Evolutionary conservation across 2,888 invertebrate genomes (phyloP).

Genomic region (Antitype chi): DNA sequence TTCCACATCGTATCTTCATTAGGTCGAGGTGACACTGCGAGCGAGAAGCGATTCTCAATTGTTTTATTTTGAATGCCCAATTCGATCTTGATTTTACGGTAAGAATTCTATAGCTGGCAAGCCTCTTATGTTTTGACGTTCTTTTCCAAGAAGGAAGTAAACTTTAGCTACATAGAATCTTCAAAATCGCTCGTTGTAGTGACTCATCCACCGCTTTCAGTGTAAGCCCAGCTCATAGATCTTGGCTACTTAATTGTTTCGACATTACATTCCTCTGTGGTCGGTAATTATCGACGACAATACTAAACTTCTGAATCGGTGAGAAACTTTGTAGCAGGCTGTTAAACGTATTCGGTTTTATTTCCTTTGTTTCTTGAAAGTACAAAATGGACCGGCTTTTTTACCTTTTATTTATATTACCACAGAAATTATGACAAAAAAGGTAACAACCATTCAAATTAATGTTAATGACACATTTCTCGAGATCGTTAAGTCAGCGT

Average conservation of each 20-base stretch:
- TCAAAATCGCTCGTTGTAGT: background rate
- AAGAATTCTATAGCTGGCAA: background rate
- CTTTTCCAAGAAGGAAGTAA: background rate
- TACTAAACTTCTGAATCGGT: conserved; percentile 69
- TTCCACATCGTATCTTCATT: conserved; percentile 76
- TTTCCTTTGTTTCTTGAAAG: conserved; percentile 68
- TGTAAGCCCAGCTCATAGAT: conserved; percentile 54
- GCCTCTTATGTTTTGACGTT: background rate
- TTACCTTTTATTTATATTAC: conserved; percentile 73
- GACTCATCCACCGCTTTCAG: conserved; percentile 39
- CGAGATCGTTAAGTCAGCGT: conserved; percentile 83
- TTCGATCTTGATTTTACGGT: background rate
- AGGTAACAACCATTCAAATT: conserved; percentile 85
- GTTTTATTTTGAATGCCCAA: background rate
- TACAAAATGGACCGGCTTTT: conserved; percentile 43
- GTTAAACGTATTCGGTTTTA: conserved; percentile 71
- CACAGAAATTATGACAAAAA: conserved; percentile 74
- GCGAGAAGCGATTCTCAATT: conserved; percentile 55
- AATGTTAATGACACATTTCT: conserved; percentile 89
- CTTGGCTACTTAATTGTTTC: conserved; percentile 80
- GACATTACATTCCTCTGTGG: conserved; percentile 78
- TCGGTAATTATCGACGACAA: conserved; percentile 80
- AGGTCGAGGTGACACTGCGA: conserved; percentile 53
- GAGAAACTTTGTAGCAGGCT: conserved; percentile 74
- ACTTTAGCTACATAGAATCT: too few species aligned